These are phyloP conservation scores for Cyclura pinguis DNA, from an alignment of 2,797 vertebrate species.

Conservation along the genomic window DNA sequence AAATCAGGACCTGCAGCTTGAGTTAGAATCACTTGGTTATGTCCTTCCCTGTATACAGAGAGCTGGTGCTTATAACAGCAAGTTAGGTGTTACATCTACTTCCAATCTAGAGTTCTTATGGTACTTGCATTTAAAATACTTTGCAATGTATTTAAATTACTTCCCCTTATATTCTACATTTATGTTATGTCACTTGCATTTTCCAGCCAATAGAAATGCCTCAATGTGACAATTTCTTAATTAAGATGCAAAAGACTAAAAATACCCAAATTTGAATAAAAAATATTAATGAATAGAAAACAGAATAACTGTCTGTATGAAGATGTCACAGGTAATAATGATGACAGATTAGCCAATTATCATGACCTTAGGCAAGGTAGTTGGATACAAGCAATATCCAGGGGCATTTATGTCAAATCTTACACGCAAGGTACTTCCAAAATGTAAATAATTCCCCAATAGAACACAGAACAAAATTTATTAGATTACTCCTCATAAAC, in stretches of 20 bases:
- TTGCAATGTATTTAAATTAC: neutral
- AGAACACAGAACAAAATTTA: neutral
- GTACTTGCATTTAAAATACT: neutral
- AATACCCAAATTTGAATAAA: neutral
- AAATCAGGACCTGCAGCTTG: neutral
- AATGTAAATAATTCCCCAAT: neutral
- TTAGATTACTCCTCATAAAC: neutral
- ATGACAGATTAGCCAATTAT: slow-evolving; percentile 2
- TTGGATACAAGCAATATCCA: neutral
- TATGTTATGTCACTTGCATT: neutral
- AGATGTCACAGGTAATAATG: slow-evolving; percentile 1
- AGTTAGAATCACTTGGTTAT: neutral
- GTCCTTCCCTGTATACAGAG: neutral
- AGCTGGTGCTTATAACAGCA: neutral
- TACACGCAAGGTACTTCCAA: neutral
- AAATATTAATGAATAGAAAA: neutral
- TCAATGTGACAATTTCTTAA: neutral
- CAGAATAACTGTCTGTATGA: neutral
- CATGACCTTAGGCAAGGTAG: slow-evolving; percentile 3
- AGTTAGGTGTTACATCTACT: neutral
- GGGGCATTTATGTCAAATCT: slow-evolving; percentile 21
- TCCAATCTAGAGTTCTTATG: neutral
- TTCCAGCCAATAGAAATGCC: neutral
- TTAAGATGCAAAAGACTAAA: neutral
- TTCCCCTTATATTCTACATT: neutral